Evolutionary conservation across 1,140 invertebrate genomes (phyloP), one percentile per base, ranked within the genome.

Genomic region (Ladona fulva): DNA sequence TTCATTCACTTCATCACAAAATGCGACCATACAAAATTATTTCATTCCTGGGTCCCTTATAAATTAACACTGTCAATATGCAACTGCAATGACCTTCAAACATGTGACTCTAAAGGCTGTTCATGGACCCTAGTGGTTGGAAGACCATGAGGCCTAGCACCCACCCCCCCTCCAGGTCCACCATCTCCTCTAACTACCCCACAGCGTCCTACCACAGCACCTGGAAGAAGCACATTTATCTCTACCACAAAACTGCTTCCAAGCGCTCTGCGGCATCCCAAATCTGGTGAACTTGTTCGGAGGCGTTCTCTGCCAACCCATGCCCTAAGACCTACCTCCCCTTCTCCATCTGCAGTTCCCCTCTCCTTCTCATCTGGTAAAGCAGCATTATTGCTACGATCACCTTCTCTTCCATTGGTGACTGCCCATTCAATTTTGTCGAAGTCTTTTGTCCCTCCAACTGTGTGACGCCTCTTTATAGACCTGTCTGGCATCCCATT

Each of bases 391-490:
- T 80, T 77, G 24, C 80, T 24, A 78, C 85, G 84, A 42, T 82
- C 83, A 78, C 86, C 84, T 83, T 85, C 85, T 80, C 86, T 83
- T 80, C 87, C 86, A 80, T 88, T 81, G 81, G 86, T 82, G 80
- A 89, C 85, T 59, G 87, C 85, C 87, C 87, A 91, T 76, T 85
- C 88, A 75, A 91, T 86, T 80, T 92, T 91, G 81, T 92, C 91
- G 37, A 91, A 93, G 83, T 97, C 94, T 83, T 95, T 93, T 0
- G 93, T 94, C 22, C 95, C 95, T 42, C 95, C 95, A 0, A 97
- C 94, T 0, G 95, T 97, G 85, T 97, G 95, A n/a, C 95, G 87
- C 16, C 95, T 87, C 84, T 95, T 95, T 80, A 95, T 94, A 52
- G 91, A 92, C 73, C 92, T 85, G 83, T 92, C 91, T 11, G 79